Evolutionary conservation across 2,113 vertebrate species (phyloP).

Genomic region (Aplodontia rufa): DNA sequence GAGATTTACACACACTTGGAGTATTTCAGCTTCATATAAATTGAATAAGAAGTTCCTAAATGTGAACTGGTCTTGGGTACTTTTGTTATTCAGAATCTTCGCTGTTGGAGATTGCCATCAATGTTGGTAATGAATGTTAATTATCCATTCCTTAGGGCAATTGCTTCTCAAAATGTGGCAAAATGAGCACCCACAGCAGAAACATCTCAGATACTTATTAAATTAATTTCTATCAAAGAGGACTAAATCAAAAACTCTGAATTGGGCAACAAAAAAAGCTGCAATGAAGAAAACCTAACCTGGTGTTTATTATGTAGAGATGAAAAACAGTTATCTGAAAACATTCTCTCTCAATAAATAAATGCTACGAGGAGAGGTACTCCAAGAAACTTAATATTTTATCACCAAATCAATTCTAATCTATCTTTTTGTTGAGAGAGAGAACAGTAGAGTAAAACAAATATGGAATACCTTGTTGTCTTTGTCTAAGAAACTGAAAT

Average conservation of each 20-base stretch:
- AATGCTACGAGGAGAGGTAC: neutral
- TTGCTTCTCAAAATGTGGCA: neutral
- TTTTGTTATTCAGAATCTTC: neutral
- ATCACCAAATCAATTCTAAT: neutral
- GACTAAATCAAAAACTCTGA: neutral
- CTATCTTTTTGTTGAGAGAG: neutral
- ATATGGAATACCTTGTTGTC: neutral
- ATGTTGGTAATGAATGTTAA: neutral
- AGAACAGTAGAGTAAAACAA: neutral
- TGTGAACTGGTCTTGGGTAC: neutral
- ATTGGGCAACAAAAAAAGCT: neutral
- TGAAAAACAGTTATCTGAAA: neutral
- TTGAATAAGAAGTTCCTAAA: neutral
- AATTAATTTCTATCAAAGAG: neutral
- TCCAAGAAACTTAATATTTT: neutral
- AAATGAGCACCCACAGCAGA: neutral
- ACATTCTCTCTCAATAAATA: neutral
- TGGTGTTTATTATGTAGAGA: neutral
- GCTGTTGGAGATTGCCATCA: neutral
- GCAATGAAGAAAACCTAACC: neutral
- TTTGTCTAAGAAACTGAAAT: neutral
- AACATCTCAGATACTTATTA: neutral
- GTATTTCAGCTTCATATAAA: neutral
- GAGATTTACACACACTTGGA: neutral
- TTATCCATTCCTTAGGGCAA: neutral